These are phyloP conservation scores for Tragelaphus buxtoni DNA, from an alignment of 2,113 vertebrate species.

Conservation along the genomic window DNA sequence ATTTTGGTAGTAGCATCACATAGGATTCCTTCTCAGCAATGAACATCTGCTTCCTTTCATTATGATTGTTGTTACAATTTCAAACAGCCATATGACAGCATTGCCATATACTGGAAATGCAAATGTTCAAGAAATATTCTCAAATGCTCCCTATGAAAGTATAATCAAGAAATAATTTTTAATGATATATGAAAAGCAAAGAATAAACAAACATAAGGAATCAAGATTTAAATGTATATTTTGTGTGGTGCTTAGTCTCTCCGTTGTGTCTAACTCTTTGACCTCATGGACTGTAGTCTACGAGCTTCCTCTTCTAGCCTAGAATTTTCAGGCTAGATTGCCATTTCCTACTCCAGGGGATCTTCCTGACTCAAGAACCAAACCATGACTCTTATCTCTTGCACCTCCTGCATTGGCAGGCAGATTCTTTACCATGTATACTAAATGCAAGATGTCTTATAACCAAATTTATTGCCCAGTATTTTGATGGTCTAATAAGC, in stretches of 20 bases:
- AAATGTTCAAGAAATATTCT: not conserved
- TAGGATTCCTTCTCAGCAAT: not conserved
- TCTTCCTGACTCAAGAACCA: not conserved
- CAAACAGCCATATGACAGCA: not conserved
- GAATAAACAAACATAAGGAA: not conserved
- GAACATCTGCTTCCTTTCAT: constrained; percentile 44
- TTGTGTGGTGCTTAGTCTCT: not conserved
- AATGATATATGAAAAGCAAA: not conserved
- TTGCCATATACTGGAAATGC: not conserved
- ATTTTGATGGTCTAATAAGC: not conserved
- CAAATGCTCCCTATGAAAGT: not conserved
- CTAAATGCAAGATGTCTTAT: not conserved
- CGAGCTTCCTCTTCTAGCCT: not conserved
- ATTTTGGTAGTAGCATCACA: constrained; percentile 22
- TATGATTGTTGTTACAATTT: constrained; percentile 23
- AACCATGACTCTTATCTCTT: not conserved
- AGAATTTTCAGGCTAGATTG: not conserved
- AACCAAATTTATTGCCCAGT: not conserved
- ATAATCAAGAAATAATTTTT: not conserved
- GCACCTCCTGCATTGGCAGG: not conserved
- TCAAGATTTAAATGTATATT: not conserved
- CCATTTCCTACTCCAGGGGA: not conserved
- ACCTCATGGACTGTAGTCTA: not conserved
- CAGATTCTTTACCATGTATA: not conserved
- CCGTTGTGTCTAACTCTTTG: not conserved